Conservation (phyloP, 2,797 vertebrate genomes). For the Phaenicophaeus curvirostris region DNA sequence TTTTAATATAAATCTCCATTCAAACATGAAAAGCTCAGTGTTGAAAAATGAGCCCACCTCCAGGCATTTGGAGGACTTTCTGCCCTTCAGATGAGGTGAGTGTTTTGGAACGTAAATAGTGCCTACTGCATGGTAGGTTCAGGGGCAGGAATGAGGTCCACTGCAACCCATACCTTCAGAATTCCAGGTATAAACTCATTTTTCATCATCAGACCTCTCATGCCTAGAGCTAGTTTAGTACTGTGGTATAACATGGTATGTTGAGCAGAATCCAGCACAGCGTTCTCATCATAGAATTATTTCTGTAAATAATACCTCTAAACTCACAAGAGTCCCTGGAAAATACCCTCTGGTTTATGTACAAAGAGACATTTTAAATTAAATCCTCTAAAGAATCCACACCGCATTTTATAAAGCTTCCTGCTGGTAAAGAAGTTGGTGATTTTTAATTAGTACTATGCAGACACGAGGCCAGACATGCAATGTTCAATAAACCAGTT, state of each 20-base stretch:
- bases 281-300: not conserved
- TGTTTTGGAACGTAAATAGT: not conserved
- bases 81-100: not conserved
- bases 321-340: not conserved
- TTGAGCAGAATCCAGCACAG: not conserved
- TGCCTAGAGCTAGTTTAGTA: not conserved
- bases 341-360: not conserved
- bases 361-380: not conserved
- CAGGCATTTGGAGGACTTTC: not conserved
- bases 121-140: not conserved
- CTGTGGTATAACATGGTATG: not conserved
- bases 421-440: conserved; percentile 49
- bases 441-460: conserved; percentile 70
- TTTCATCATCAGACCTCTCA: not conserved
- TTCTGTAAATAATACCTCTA: not conserved
- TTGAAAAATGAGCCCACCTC: not conserved
- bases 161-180: not conserved
- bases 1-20: not conserved
- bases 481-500: conserved; percentile 71
- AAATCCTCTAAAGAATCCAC: conserved; percentile 54
- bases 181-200: not conserved
- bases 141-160: not conserved
- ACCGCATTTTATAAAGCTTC: conserved; percentile 34
- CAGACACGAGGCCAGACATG: conserved; percentile 67
- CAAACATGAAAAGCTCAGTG: not conserved